These are phyloP conservation scores for Campoletis raptor DNA, from an alignment of 2,888 invertebrate genomes.

Conservation along the genomic window DNA sequence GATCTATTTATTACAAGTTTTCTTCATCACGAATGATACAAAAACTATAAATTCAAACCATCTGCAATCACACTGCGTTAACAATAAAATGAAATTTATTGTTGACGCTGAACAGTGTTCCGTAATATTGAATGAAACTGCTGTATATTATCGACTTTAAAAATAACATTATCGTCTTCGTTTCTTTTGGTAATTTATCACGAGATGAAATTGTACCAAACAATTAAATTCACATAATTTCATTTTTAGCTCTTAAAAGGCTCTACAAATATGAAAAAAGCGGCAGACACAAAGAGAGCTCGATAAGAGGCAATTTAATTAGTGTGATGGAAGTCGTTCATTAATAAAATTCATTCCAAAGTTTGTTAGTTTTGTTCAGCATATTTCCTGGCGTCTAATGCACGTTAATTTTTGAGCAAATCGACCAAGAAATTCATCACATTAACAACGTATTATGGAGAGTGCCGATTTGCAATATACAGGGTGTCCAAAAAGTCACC, in stretches of 20 bases:
- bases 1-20: slow-evolving; percentile 32
- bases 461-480: not conserved
- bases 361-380: not conserved
- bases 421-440: slow-evolving; percentile 28
- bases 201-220: slow-evolving; percentile 6
- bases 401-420: not conserved
- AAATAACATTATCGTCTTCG: not conserved
- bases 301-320: slow-evolving; percentile 14
- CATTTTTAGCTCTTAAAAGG: not conserved
- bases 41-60: not conserved
- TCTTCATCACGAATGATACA: not conserved
- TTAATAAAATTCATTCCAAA: slow-evolving; percentile 12
- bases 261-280: not conserved
- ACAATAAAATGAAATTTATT: not conserved
- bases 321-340: not conserved
- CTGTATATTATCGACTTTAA: slow-evolving; percentile 2
- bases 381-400: not conserved
- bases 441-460: slow-evolving; percentile 34
- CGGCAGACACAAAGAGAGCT: not conserved
- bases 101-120: not conserved
- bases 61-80: not conserved
- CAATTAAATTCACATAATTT: not conserved
- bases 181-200: not conserved
- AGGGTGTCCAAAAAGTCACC: slow-evolving; percentile 8
- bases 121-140: not conserved